phyloP scores from a whole-genome alignment of 2,113 vertebrate species.

The Trichomycterus rosablanca region DNA sequence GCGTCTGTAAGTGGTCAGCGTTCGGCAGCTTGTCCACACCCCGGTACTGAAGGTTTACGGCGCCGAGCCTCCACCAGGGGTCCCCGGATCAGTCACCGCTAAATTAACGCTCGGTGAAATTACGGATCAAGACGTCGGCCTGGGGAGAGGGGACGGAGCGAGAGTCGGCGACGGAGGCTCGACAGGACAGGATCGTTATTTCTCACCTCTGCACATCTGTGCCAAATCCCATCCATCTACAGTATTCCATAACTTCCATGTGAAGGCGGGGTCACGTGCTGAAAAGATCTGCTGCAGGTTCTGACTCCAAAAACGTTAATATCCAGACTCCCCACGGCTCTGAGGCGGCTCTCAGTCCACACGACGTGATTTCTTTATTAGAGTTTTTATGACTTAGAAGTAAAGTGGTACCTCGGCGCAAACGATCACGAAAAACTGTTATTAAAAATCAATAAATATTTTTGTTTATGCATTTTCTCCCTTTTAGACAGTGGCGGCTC shows the following conservation, averaged over 20 bases:
- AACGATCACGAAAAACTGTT: too few species aligned
- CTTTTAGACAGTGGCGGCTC: too few species aligned
- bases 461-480: too few species aligned
- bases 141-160: background rate
- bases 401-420: too few species aligned
- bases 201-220: slow-evolving; percentile 39
- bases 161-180: background rate
- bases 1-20: too few species aligned
- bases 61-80: slow-evolving; percentile 33
- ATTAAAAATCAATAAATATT: too few species aligned
- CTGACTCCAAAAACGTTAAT: too few species aligned
- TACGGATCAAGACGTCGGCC: slow-evolving; percentile 38
- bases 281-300: too few species aligned
- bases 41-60: too few species aligned
- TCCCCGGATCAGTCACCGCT: slow-evolving; percentile 29
- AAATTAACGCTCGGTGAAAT: slow-evolving; percentile 53
- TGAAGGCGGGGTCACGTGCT: too few species aligned
- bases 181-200: slow-evolving; percentile 35
- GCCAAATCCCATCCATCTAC: slow-evolving; percentile 24
- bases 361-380: slow-evolving; percentile 12
- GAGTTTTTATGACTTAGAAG: slow-evolving; percentile 30
- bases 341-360: slow-evolving; percentile 12
- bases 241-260: background rate
- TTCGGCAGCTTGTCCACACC: too few species aligned
- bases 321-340: slow-evolving; percentile 9